Base-by-base conservation (phyloP, 92 coral and sea anemone species). In the Epizoanthus scotinus region DNA sequence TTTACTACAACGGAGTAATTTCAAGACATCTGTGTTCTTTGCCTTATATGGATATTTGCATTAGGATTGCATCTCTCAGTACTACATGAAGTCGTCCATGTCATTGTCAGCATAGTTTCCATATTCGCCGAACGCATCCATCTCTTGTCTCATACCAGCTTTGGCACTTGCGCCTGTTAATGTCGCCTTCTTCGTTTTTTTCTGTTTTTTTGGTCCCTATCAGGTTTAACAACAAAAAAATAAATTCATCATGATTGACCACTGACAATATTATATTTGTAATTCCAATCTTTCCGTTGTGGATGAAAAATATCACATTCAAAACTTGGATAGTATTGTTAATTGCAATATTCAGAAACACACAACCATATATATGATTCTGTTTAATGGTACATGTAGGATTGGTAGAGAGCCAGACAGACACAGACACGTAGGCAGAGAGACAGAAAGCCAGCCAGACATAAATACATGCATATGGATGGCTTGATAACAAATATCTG, bases 1-100 rank as follows among this genome's bases (percentile, higher is more conserved):
- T 34, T 44, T 44, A 44, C 50, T 10, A 44, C 12, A 44, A 44
- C 42, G 8, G 0, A 10, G 13, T 44, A 44, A 44, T 44, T 44
- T 44, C 13, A 44, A 0, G 13, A 13, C 50, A 44, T 44, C 6
- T 1, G 1, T 44, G 12, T 44, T 44, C 6, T 44, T 44, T 44
- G 50, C 50, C 50, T 44, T 44, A 44, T 44, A 44, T 44, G 50
- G 50, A 7, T 10, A 44, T 13, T 44, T 10, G 40, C 57, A 42
- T 47, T 21, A 47, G 24, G 15, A 42, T 24, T 44, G 50, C 50
- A 3, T 20, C 17, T 42, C 5, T 49, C 26, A 8, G 22, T 63
- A 40, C 84, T 70, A 95, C 92, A 95, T 93, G 67, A 95, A 95
- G 73, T 95, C 99, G 64, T 95, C 99, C 86, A 86, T 85, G 71